These are phyloP conservation scores for Rhodinocichla rosea DNA, from an alignment of 2,113 vertebrate species.

Conservation along the genomic window DNA sequence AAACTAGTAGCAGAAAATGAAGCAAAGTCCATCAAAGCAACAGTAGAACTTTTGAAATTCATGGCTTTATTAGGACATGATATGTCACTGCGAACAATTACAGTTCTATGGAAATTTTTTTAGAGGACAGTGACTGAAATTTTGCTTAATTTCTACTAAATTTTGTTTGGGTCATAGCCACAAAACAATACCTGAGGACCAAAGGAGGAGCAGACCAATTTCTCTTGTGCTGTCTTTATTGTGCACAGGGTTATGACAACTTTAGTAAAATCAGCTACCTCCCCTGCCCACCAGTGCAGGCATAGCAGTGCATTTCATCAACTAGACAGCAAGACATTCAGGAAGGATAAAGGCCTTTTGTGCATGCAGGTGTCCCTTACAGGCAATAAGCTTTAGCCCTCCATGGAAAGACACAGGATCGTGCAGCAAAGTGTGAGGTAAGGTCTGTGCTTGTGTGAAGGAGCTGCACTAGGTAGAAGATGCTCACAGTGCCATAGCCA, in stretches of 20 bases:
- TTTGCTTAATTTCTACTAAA: not conserved
- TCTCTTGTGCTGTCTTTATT: not conserved
- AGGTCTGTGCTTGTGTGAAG: not conserved
- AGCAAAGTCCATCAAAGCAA: not conserved
- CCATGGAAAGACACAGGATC: not conserved
- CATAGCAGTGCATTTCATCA: not conserved
- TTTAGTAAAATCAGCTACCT: not conserved
- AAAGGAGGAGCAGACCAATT: not conserved
- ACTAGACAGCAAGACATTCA: not conserved
- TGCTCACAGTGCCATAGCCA: not conserved
- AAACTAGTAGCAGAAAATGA: not conserved
- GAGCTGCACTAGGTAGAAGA: not conserved
- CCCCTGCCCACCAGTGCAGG: not conserved
- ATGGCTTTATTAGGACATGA: rapidly evolving
- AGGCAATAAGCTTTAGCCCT: not conserved
- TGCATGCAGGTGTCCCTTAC: not conserved
- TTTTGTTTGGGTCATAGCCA: not conserved
- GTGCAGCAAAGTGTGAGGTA: not conserved
- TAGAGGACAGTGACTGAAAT: not conserved
- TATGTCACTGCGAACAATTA: not conserved
- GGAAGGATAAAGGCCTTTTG: not conserved
- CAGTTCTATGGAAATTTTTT: not conserved
- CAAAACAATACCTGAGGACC: not conserved
- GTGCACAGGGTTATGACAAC: no score
- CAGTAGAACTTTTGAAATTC: not conserved